Evolutionary conservation across 2,888 invertebrate genomes (phyloP), one percentile per base, ranked within the genome.

Genomic region (Oegoconia quadripuncta): DNA sequence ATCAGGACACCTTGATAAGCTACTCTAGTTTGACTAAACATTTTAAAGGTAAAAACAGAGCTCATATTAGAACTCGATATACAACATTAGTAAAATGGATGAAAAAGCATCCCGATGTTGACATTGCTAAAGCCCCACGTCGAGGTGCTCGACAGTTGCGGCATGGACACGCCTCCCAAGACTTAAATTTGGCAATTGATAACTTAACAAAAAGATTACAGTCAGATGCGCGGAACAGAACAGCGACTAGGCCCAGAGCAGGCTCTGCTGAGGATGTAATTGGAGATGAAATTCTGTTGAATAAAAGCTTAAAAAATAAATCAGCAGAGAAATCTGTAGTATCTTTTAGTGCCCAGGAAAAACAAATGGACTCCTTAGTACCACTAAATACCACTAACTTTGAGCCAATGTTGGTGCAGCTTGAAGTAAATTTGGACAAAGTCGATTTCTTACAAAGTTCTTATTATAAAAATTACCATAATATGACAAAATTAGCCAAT

Each of bases 31-130:
- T 93, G n/a, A 40, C 34, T 1, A 12, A 28, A 8, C 46, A 62
- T 27, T 68, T 92, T 37, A 62, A 74, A 1, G 67, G 78, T 20
- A 88, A 88, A 50, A 73, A 75, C 7, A 71, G 90, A 16, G 82
- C 74, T 1, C 89, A 90, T 53, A 68, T 91, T 23, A 78, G 91
- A 27, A 89, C 89, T 35, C 81, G 91, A 3, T 88, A 86, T 46
- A 30, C 53, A 0, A 75, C 81, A 0, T 76, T 90, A 3, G 54
- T 68, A 26, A 69, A 65, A 25, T 87, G 75, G 59, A 53, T 88
- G 1, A 54, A 68, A 15, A 67, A 69, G 27, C 50, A 87, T 64
- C 86, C 83, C 2, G 37, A 65, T 3, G 34, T 35, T 3, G 46
- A 50, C 3, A 18, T 74, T 2, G 36, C 44, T 3, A 45, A 58